phyloP scores from a whole-genome alignment of 2,888 invertebrate genomes.

The Ditula angustiorana region DNA sequence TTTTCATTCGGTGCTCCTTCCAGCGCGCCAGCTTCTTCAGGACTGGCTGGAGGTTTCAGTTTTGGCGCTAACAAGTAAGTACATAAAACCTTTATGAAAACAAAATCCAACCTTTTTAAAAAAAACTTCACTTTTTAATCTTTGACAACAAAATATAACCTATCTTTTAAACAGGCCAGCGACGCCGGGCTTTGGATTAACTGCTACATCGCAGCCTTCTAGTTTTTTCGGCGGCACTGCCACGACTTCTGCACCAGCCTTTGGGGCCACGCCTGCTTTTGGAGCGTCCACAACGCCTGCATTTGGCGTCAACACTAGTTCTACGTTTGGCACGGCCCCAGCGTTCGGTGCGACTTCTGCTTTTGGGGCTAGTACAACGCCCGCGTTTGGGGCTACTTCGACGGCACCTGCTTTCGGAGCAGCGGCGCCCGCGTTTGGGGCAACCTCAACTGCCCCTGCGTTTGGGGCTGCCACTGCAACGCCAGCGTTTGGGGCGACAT shows the following conservation, averaged over 20 bases:
- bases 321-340: slow-evolving; percentile 46
- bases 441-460: slow-evolving; percentile 47
- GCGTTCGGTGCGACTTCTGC: slow-evolving; percentile 44
- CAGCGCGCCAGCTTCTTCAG: slow-evolving; percentile 78
- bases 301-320: slow-evolving; percentile 50
- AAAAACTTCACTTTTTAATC: too few relatives aligned
- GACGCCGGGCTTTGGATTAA: slow-evolving; percentile 67
- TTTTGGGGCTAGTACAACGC: slow-evolving; percentile 41
- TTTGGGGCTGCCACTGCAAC: slow-evolving; percentile 60
- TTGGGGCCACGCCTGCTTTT: slow-evolving; percentile 44
- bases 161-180: slow-evolving; percentile 62
- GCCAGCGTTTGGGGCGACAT: slow-evolving; percentile 53
- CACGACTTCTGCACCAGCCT: slow-evolving; percentile 55
- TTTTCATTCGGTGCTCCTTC: slow-evolving; percentile 79
- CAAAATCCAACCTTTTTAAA: not conserved
- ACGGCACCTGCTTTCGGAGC: slow-evolving; percentile 48
- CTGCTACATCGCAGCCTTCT: slow-evolving; percentile 64
- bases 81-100: slow-evolving; percentile 30
- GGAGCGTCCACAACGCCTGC: slow-evolving; percentile 43
- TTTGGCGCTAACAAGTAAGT: slow-evolving; percentile 81
- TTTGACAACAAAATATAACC: slow-evolving; percentile 51
- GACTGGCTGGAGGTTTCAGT: slow-evolving; percentile 71
- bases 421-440: slow-evolving; percentile 51
- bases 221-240: slow-evolving; percentile 66
- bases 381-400: slow-evolving; percentile 54